These are phyloP conservation scores for Cosmia pyralina DNA, from an alignment of 2,888 invertebrate species.

Conservation along the genomic window DNA sequence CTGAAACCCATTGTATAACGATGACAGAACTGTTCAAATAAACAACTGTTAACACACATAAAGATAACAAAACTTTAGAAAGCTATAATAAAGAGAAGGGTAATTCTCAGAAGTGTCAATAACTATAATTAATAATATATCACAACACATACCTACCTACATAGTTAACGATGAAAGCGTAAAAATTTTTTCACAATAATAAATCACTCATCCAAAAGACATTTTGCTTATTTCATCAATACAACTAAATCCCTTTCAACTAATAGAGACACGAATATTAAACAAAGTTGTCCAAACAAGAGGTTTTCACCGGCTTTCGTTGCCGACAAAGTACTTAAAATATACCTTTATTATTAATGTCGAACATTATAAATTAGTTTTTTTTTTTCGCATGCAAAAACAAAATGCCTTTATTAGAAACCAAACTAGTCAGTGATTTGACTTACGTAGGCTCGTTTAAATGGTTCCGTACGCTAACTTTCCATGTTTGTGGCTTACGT, in stretches of 20 bases:
- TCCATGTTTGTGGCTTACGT: neutral
- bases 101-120: constrained; percentile 25
- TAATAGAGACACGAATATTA: constrained; percentile 37
- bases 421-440: constrained; percentile 16
- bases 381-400: constrained; percentile 28
- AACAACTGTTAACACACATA: neutral
- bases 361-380: constrained; percentile 43
- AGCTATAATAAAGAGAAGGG: constrained; percentile 21
- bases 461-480: constrained; percentile 31
- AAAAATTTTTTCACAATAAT: constrained; percentile 14
- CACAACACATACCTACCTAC: neutral
- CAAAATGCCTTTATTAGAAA: constrained; percentile 39
- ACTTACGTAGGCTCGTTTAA: neutral
- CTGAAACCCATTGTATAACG: neutral
- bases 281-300: constrained; percentile 21
- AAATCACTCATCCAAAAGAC: constrained; percentile 29
- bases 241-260: constrained; percentile 51
- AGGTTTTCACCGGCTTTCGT: constrained; percentile 35
- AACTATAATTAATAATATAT: constrained; percentile 31
- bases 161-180: constrained; percentile 1
- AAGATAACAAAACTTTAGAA: neutral
- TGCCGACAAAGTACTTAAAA: constrained; percentile 39
- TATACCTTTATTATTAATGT: constrained; percentile 28
- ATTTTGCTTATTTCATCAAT: constrained; percentile 33
- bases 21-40: neutral